These are phyloP conservation scores for Aurelia coerulea DNA, from an alignment of 30 jellyfish, hydroid and myxozoan genomes.

Conservation along the genomic window DNA sequence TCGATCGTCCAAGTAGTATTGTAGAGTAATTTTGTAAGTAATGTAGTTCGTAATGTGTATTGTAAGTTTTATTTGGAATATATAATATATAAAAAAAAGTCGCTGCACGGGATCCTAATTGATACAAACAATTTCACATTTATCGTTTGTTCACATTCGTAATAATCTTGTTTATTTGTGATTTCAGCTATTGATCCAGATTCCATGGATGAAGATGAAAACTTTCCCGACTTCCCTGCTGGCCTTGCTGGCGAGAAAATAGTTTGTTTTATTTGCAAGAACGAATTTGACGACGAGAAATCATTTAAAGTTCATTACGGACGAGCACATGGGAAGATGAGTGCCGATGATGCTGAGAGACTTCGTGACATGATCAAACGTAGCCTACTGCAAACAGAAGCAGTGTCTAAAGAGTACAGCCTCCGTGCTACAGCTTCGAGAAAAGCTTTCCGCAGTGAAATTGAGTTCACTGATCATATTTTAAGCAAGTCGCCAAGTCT, in stretches of 20 bases:
- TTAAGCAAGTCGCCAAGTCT: conserved; percentile 4
- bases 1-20: too few relatives aligned
- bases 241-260: conserved; percentile 24
- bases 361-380: conserved; percentile 58
- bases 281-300: conserved; percentile 55
- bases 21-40: too few relatives aligned
- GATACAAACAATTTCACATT: too few relatives aligned
- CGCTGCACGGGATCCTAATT: too few relatives aligned
- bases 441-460: conserved; percentile 69
- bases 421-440: conserved; percentile 71
- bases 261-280: conserved; percentile 71
- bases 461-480: conserved; percentile 51
- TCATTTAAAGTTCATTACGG: conserved; percentile 62
- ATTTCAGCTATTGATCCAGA: conserved; percentile 11
- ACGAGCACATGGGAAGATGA: conserved; percentile 65
- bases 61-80: too few relatives aligned
- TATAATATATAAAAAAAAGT: too few relatives aligned
- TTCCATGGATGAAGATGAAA: conserved; percentile 27
- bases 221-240: conserved; percentile 7
- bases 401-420: conserved; percentile 71
- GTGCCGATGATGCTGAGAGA: conserved; percentile 41
- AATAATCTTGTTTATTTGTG: background rate
- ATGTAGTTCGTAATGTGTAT: too few relatives aligned
- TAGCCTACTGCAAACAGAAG: conserved; percentile 55
- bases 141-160: too few relatives aligned